These are phyloP conservation scores for Mesoclemmys tuberculata DNA, from an alignment of 2,113 vertebrate species.

Conservation along the genomic window DNA sequence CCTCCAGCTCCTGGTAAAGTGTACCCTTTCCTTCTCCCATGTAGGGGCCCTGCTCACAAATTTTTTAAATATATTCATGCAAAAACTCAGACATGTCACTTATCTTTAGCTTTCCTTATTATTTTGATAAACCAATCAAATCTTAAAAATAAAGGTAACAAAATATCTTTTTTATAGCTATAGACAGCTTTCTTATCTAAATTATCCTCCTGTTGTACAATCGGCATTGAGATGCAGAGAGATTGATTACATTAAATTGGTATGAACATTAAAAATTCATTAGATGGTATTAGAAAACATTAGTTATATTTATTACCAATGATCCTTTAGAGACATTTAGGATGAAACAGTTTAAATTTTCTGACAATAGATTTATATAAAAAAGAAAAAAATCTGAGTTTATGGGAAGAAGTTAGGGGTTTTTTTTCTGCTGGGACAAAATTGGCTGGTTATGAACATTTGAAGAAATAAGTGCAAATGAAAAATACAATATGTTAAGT, in stretches of 20 bases:
- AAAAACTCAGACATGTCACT: not conserved
- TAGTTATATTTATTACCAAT: slow-evolving; percentile 65
- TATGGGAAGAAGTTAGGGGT: not conserved
- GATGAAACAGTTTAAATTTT: not conserved
- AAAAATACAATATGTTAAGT: not conserved
- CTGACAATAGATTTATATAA: not conserved
- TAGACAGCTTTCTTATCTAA: not conserved
- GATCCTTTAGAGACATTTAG: slow-evolving; percentile 31
- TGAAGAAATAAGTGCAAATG: not conserved
- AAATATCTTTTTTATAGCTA: not conserved
- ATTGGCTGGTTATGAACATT: not conserved
- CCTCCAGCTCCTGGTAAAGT: too few species aligned
- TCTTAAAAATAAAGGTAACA: not conserved
- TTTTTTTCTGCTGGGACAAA: not conserved
- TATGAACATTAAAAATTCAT: slow-evolving; percentile 78
- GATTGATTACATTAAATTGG: slow-evolving; percentile 62
- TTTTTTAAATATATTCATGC: not conserved
- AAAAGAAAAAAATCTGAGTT: not conserved
- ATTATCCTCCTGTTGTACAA: not conserved
- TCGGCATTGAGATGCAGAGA: slow-evolving; percentile 30
- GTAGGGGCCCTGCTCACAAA: too few species aligned
- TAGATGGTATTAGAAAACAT: slow-evolving; percentile 40
- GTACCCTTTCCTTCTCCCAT: too few species aligned
- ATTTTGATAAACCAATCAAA: not conserved
- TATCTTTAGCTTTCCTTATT: not conserved